These are phyloP conservation scores for Polyommatus iphigenia DNA, from an alignment of 2,888 invertebrate genomes.

Conservation along the genomic window DNA sequence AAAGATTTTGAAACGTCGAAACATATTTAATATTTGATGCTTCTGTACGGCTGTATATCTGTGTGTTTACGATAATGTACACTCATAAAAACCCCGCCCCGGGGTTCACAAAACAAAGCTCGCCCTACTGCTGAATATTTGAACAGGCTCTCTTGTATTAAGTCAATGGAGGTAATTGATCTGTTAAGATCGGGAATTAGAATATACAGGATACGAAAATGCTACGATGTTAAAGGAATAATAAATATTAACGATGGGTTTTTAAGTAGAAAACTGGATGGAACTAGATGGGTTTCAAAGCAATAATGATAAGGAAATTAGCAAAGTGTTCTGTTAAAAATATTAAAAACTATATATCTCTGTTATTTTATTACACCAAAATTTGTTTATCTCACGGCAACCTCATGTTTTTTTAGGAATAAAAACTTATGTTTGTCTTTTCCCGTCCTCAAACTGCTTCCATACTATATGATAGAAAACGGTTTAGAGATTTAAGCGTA, in stretches of 20 bases:
- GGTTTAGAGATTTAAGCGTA: too few species aligned
- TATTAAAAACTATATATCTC: too few species aligned
- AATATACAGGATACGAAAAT: conserved; percentile 4
- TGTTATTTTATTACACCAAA: too few species aligned
- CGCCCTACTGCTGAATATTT: conserved; percentile 73
- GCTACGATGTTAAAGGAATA: background rate
- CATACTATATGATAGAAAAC: too few species aligned
- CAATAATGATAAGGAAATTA: too few species aligned
- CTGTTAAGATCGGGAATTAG: conserved; percentile 52
- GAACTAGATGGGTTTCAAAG: too few species aligned
- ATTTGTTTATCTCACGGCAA: too few species aligned
- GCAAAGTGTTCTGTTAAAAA: too few species aligned
- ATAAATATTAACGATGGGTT: background rate
- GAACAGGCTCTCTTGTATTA: conserved; percentile 77
- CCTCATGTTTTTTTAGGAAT: too few species aligned
- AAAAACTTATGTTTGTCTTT: too few species aligned
- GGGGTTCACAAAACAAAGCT: conserved; percentile 75
- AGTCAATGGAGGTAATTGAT: conserved; percentile 79
- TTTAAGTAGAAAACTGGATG: background rate
- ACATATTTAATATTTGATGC: conserved; percentile 49
- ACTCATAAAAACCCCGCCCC: conserved; percentile 67
- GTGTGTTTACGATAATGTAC: conserved; percentile 71
- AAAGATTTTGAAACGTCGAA: conserved; percentile 35
- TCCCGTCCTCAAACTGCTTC: too few species aligned
- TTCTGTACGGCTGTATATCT: conserved; percentile 50